phyloP scores from a whole-genome alignment of 64 coral and sea anemone genomes.

The Porites australiensis region DNA sequence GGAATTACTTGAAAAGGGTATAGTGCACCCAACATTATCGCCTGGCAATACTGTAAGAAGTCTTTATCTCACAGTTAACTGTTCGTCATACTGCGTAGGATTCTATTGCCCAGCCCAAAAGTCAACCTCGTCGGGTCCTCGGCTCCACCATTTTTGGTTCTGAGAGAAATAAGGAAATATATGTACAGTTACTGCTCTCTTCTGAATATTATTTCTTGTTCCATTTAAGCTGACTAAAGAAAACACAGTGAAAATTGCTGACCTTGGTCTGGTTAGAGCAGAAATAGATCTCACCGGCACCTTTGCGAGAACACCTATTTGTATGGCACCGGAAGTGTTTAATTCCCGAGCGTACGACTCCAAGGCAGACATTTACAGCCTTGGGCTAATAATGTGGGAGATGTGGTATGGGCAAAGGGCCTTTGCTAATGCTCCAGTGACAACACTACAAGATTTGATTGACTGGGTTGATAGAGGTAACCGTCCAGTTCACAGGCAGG shows the following conservation, averaged over 20 bases:
- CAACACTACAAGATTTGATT: not conserved
- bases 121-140: no score
- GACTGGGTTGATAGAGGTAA: not conserved
- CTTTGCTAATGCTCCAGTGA: not conserved
- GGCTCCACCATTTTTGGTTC: no score
- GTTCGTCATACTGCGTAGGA: no score
- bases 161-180: not conserved
- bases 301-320: not conserved
- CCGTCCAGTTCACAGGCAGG: not conserved
- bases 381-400: slow-evolving; percentile 10
- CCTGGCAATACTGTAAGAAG: no score
- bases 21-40: no score
- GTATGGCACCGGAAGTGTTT: not conserved
- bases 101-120: no score
- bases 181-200: no score
- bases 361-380: slow-evolving; percentile 18
- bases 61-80: no score
- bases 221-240: not conserved
- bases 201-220: not conserved
- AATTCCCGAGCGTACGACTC: not conserved
- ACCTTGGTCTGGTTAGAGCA: not conserved
- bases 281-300: not conserved
- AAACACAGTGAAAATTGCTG: not conserved
- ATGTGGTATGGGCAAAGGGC: slow-evolving; percentile 17
- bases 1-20: no score